These are phyloP conservation scores for Geotrypetes seraphini DNA, from an alignment of 2,797 vertebrate species.

Conservation along the genomic window DNA sequence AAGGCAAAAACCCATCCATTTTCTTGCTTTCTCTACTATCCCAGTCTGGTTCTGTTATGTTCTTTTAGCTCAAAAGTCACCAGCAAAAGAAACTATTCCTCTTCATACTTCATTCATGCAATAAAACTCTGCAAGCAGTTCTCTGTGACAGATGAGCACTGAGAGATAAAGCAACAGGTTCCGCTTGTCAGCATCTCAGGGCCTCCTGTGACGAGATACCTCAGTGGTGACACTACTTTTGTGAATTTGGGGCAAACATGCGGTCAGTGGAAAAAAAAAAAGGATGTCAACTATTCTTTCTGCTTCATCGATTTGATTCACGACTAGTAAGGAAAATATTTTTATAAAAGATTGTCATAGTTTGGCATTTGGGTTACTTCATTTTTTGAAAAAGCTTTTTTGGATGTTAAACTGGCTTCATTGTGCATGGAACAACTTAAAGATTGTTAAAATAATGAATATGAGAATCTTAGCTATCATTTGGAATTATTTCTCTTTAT, in stretches of 20 bases:
- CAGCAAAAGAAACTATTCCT: slow-evolving; percentile 15
- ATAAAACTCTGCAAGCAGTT: slow-evolving; percentile 45
- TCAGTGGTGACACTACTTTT: slow-evolving; percentile 36
- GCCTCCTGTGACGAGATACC: slow-evolving; percentile 30
- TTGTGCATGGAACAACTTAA: slow-evolving; percentile 4
- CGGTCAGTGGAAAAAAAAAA: slow-evolving; percentile 46
- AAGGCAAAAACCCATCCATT: neutral
- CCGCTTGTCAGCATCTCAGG: slow-evolving; percentile 48
- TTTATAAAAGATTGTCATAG: slow-evolving; percentile 40
- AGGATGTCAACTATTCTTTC: slow-evolving; percentile 35
- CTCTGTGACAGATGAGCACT: slow-evolving; percentile 47
- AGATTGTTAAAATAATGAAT: no score
- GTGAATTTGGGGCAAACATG: slow-evolving; percentile 46
- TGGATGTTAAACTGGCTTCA: neutral
- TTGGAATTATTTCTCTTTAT: no score
- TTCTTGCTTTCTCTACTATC: neutral
- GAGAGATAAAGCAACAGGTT: slow-evolving; percentile 43
- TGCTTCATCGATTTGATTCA: slow-evolving; percentile 39
- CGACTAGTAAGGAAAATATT: slow-evolving; percentile 17
- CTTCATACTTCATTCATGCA: slow-evolving; percentile 39
- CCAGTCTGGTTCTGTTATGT: neutral
- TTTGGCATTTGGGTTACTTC: slow-evolving; percentile 18
- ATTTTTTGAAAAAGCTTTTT: slow-evolving; percentile 9
- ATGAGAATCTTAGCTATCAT: no score
- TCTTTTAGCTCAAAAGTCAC: slow-evolving; percentile 21